Percentiles rank a stretch among this genome's conserved stretches.
These are phyloP conservation scores for Epirrita christyi DNA, from an alignment of 2,888 invertebrate genomes.

Conservation along the genomic window DNA sequence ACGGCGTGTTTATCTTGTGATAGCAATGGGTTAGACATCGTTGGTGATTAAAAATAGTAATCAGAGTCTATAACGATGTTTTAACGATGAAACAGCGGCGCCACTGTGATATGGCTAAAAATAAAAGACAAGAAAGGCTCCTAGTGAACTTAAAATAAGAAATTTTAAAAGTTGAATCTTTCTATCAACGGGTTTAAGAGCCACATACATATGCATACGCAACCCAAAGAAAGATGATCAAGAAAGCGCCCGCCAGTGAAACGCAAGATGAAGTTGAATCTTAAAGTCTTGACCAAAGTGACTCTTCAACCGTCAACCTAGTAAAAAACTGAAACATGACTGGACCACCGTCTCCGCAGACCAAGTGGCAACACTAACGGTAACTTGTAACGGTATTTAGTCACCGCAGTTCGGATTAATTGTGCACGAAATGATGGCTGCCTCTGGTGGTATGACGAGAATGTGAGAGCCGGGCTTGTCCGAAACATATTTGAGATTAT, in stretches of 20 bases:
- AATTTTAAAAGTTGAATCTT: too few relatives aligned
- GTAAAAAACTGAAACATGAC: conserved; percentile 10
- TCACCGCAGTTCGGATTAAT: conserved; percentile 33
- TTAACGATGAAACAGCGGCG: background rate
- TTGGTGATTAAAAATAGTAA: conserved; percentile 4
- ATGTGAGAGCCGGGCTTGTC: conserved; percentile 21
- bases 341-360: conserved; percentile 18
- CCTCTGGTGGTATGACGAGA: conserved; percentile 10
- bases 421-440: conserved; percentile 32
- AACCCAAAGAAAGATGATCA: too few relatives aligned
- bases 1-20: conserved; percentile 2
- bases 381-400: conserved; percentile 33
- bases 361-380: conserved; percentile 37
- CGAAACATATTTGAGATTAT: conserved; percentile 20
- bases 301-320: background rate
- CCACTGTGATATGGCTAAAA: too few relatives aligned
- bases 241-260: too few relatives aligned
- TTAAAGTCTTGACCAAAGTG: too few relatives aligned
- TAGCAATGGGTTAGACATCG: background rate
- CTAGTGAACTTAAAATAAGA: too few relatives aligned
- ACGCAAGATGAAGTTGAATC: too few relatives aligned
- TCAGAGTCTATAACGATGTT: background rate
- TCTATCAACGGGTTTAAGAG: too few relatives aligned
- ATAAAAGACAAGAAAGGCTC: too few relatives aligned
- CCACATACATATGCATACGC: too few relatives aligned